Evolutionary conservation across 2,888 invertebrate species (phyloP).

Genomic region (Eledone cirrhosa): DNA sequence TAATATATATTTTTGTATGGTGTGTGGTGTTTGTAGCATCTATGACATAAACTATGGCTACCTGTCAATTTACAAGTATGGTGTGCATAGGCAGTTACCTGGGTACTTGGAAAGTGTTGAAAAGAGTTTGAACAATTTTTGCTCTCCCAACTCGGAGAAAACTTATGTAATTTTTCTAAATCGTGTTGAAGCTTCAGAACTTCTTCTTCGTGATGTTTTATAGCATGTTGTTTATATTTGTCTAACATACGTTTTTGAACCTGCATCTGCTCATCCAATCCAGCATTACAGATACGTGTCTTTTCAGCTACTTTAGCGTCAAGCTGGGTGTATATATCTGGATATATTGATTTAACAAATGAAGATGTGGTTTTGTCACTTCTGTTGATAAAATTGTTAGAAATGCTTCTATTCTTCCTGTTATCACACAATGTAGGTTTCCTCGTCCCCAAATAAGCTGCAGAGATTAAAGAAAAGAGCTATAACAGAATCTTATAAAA

Average conservation of each 20-base stretch:
- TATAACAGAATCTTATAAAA: too few relatives aligned
- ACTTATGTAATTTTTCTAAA: not conserved
- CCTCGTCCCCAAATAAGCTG: too few relatives aligned
- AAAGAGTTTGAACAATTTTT: not conserved
- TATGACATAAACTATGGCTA: not conserved
- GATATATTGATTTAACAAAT: not conserved
- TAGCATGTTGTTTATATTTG: not conserved
- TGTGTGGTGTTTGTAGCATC: not conserved
- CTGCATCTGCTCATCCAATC: not conserved
- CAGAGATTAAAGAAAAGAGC: too few relatives aligned
- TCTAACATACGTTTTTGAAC: not conserved
- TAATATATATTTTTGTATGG: conserved; percentile 8
- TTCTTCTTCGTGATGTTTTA: not conserved
- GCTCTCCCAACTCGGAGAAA: not conserved
- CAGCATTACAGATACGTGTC: not conserved
- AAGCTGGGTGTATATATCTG: not conserved
- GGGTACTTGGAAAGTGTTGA: too few relatives aligned
- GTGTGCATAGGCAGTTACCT: too few relatives aligned
- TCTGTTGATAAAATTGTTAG: not conserved
- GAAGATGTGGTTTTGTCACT: not conserved
- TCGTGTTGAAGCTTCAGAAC: not conserved
- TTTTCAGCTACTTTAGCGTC: conserved; percentile 1
- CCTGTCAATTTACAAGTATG: too few relatives aligned
- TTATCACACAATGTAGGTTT: too few relatives aligned
- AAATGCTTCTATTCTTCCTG: too few relatives aligned